Conservation (phyloP, 2,113 vertebrate species). For the Phrynosoma blainvillii region DNA sequence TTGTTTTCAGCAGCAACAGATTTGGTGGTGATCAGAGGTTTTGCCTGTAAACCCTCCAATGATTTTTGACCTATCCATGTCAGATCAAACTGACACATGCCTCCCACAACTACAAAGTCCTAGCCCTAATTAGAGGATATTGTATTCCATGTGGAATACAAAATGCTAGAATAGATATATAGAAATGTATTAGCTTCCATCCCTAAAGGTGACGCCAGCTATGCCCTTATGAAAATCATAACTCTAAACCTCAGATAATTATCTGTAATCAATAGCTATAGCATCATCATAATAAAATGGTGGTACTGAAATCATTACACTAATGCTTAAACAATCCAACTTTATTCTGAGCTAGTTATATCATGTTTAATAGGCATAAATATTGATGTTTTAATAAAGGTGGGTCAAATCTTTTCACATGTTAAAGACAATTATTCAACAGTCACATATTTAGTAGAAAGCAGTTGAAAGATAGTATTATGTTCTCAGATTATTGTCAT, state of each 20-base stretch:
- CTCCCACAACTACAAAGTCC: constrained; percentile 1
- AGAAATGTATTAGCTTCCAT: constrained; percentile 41
- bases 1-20: neutral
- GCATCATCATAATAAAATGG: constrained; percentile 80
- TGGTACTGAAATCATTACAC: constrained; percentile 80
- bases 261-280: constrained; percentile 82
- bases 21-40: neutral
- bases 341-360: constrained; percentile 61
- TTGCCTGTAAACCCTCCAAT: neutral
- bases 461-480: constrained; percentile 1
- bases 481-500: constrained; percentile 9
- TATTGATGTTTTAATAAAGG: constrained; percentile 69
- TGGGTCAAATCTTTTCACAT: constrained; percentile 25
- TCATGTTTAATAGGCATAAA: constrained; percentile 72
- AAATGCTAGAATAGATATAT: constrained; percentile 25
- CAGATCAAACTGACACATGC: constrained; percentile 14
- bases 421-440: constrained; percentile 25
- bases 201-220: constrained; percentile 39
- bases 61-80: neutral
- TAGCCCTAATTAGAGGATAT: neutral
- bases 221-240: constrained; percentile 60
- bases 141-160: constrained; percentile 29
- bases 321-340: constrained; percentile 75
- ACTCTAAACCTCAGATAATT: constrained; percentile 71
- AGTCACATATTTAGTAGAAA: constrained; percentile 25